phyloP scores from a whole-genome alignment of 92 coral and sea anemone genomes.

The Diadumene lineata region DNA sequence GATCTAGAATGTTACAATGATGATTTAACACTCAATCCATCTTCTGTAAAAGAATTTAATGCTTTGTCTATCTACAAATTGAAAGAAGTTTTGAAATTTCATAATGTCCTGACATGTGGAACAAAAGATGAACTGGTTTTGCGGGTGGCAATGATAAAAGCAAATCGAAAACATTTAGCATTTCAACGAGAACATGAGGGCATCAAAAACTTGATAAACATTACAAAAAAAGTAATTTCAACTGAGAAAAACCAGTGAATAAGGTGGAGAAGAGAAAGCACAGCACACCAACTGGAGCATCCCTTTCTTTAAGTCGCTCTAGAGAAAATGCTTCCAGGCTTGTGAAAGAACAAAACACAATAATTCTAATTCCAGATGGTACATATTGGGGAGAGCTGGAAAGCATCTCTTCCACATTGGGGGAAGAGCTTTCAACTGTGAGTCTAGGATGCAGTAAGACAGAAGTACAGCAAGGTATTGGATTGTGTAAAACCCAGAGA shows the following conservation, averaged over 20 bases:
- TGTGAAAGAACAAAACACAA: no score
- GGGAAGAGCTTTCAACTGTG: no score
- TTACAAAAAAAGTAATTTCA: constrained; percentile 27
- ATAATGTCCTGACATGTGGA: constrained; percentile 52
- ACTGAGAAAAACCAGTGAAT: constrained; percentile 31
- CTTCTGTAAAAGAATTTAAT: constrained; percentile 29
- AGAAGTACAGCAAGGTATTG: no score
- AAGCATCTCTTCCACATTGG: no score
- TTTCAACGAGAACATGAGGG: constrained; percentile 47
- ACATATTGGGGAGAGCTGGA: no score
- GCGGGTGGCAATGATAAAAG: constrained; percentile 43
- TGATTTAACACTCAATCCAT: constrained; percentile 29
- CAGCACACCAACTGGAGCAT: constrained; percentile 35
- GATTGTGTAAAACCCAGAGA: no score
- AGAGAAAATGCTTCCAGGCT: constrained; percentile 61
- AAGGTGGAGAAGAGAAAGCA: constrained; percentile 13
- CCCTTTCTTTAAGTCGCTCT: constrained; percentile 38
- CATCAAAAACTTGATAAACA: constrained; percentile 27
- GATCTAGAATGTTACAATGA: constrained; percentile 33
- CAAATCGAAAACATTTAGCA: no score
- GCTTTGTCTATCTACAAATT: constrained; percentile 29
- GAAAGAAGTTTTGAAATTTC: constrained; percentile 43
- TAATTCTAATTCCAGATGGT: no score
- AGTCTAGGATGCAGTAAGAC: no score
- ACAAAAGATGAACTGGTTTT: constrained; percentile 38